Conservation (phyloP, 2,888 invertebrate species). For the Eugnorisma glareosa region DNA sequence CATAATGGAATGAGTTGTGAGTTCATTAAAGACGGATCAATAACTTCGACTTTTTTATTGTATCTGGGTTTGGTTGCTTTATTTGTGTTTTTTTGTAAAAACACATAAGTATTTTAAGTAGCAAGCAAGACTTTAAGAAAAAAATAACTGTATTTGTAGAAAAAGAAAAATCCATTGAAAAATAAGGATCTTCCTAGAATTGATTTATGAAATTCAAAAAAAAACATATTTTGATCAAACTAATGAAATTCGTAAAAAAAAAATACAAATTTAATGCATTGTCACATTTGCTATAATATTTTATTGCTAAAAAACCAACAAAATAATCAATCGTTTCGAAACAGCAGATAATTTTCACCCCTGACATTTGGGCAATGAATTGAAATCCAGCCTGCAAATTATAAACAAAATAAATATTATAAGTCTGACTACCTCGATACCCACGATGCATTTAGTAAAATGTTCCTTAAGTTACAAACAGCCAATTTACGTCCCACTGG, state of each 20-base stretch:
- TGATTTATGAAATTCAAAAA: background rate
- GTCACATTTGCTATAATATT: background rate
- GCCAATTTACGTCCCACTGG: background rate
- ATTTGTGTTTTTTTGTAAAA: background rate
- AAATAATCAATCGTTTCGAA: background rate
- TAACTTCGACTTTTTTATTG: background rate
- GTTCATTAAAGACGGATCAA: conserved; percentile 21
- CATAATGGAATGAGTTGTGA: conserved; percentile 11
- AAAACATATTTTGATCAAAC: background rate
- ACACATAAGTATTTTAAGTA: background rate
- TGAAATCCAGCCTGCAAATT: background rate
- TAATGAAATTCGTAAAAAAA: background rate
- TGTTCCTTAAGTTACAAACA: background rate
- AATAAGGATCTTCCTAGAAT: too few relatives aligned
- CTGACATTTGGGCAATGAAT: background rate
- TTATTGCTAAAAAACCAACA: background rate
- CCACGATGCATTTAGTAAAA: conserved; percentile 10
- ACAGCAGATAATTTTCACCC: background rate
- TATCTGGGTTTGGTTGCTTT: background rate
- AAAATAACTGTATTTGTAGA: background rate
- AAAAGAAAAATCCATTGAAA: background rate
- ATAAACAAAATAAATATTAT: background rate
- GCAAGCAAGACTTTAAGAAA: background rate
- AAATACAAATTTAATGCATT: background rate
- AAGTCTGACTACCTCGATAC: background rate